phyloP scores from a whole-genome alignment of 92 coral and sea anemone genomes.

The Metridium senile region DNA sequence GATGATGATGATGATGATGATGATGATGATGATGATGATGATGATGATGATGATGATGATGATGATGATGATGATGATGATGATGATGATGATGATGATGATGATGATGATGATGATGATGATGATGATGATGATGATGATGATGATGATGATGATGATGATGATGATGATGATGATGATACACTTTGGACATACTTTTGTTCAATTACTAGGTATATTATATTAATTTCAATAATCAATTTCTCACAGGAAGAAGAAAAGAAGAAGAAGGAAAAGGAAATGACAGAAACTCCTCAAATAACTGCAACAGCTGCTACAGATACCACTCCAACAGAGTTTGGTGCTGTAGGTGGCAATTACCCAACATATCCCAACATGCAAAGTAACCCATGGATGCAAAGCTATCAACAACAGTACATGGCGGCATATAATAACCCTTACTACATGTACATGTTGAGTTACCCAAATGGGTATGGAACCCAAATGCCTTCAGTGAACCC shows the following conservation, averaged over 20 bases:
- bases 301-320: conserved; percentile 23
- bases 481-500: conserved; percentile 32
- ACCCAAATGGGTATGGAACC: conserved; percentile 21
- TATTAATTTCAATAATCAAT: no score
- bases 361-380: conserved; percentile 21
- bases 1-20: no score
- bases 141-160: no score
- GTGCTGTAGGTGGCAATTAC: conserved; percentile 21
- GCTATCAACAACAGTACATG: conserved; percentile 46
- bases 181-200: no score
- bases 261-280: conserved; percentile 40
- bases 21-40: no score
- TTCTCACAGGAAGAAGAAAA: conserved; percentile 69
- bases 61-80: no score
- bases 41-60: no score
- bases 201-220: neutral
- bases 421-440: conserved; percentile 59
- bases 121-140: no score
- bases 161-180: no score
- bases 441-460: conserved; percentile 38
- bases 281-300: conserved; percentile 15
- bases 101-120: no score
- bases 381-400: conserved; percentile 37
- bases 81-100: no score
- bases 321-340: conserved; percentile 2